Base-by-base conservation (phyloP, 2,888 invertebrate genomes). In the Blastobasis adustella region DNA sequence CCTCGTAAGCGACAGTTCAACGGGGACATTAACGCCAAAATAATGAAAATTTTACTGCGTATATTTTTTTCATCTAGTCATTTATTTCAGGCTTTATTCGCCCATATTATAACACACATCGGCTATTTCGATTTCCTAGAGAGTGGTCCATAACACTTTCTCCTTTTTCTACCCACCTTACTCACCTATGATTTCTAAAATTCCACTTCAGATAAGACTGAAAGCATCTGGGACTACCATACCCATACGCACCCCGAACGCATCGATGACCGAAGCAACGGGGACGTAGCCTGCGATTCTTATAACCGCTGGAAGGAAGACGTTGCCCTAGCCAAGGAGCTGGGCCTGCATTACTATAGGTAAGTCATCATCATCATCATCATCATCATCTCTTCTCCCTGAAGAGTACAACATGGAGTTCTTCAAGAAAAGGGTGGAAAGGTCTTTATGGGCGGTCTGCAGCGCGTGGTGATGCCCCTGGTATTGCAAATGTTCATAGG, bases 221-320 rank as follows among this genome's bases (percentile, higher is more conserved):
- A 82, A 60, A 91, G 79, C 63, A 79, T 90, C 4, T 90, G 89
- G 90, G 91, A 91, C 61, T 58, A 66, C 8, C 69, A 77, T 52
- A 62, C 67, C 0, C 83, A 82, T 50, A 44, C 50, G 9, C 6
- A 43, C 0, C 63, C 66, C 0, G 54, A 51, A 0, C 1, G 42
- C 0, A 57, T 72, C 0, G 0, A 1, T 0, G 67, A 69, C 49
- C 60, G 73, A 0, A 76, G 80, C 5, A 91, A 85, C 10, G 93
- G 90, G 0, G 92, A 93, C 56, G 72, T 91, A 0, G 72, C 79
- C 0, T 68, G 71, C 59, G 90, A 93, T 70, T 91, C 92, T 6
- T 93, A 92, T 67, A 85, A 92, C 62, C 81, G 79, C 37, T 92
- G 90, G 77, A 73, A 81, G 61, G 81, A 89, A 49, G 93, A 94